Evolutionary conservation across 35 echinoderm and acorn worm species (phyloP), one percentile per base, ranked within the genome.

Genomic region (Strongylocentrotus purpuratus): DNA sequence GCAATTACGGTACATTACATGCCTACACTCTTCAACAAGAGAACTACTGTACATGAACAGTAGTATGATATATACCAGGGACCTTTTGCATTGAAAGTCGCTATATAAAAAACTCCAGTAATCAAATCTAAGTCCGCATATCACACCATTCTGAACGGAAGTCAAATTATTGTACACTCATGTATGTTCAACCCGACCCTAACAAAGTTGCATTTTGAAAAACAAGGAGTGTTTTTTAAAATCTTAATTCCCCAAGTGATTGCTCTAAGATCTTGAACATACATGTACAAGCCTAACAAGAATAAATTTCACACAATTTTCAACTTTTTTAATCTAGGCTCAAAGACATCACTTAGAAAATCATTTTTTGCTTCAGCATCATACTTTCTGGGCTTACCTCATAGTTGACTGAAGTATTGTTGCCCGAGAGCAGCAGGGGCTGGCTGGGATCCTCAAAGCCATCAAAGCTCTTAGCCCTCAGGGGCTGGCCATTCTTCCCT

Each of bases 401-500:
- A 92, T 96, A 96, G 5, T 86, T 48, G 33, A 94, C 93, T 31
- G 93, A 33, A 31, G 46, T 46, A 55, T 93, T 93, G 47, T 90
- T 70, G 11, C 86, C 96, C 45, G 33, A 88, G 32, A 94, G 85
- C 25, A 96, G 94, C 48, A 94, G 94, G 25, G 93, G 94, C 50
- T 58, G 86, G 13, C 52, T 91, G 46, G 96, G 87, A 20, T 94
- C 96, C 86, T 96, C 94, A 86, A 96, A 96, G 17, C 96, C 96
- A 71, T 96, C 96, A 94, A 96, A 96, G 31, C 35, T 48, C 48
- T 94, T 88, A 41, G 96, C 92, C 55, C 93, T 94, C 65, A 33
- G 2, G n/a, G 58, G 11, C 2, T 78, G 33, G 31, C 31, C 33
- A 33, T 94, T 33, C 9, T 22, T 32, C 33, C 17, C n/a, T n/a